These are phyloP conservation scores for Pachydiplax longipennis DNA, from an alignment of 2,888 invertebrate genomes.

Conservation along the genomic window DNA sequence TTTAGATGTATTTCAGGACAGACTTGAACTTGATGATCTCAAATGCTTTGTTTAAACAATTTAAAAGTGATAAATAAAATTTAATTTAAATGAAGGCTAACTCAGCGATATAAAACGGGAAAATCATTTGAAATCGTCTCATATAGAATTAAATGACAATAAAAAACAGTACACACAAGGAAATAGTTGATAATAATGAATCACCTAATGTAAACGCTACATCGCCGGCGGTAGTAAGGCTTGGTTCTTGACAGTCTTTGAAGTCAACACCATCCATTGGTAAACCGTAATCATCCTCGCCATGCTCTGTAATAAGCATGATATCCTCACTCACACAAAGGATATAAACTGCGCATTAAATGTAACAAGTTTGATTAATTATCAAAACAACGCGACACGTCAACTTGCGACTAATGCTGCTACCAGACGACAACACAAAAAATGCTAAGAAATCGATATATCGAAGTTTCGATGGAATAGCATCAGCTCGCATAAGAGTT, in stretches of 20 bases:
- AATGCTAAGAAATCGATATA: neutral
- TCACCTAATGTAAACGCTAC: slow-evolving; percentile 13
- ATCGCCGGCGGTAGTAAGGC: neutral
- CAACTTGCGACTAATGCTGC: neutral
- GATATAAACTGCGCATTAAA: neutral
- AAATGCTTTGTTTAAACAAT: no score
- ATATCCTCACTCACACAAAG: neutral
- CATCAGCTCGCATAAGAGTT: no score
- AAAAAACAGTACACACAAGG: neutral
- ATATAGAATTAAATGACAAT: neutral
- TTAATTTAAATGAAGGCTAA: no score
- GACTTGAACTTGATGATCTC: no score
- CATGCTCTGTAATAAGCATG: slow-evolving; percentile 31
- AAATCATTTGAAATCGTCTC: neutral
- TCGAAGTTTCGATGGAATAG: neutral
- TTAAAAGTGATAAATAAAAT: no score
- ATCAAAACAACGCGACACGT: neutral
- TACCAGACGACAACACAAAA: slow-evolving; percentile 10
- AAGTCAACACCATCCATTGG: slow-evolving; percentile 32
- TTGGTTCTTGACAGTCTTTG: neutral
- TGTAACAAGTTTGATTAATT: neutral
- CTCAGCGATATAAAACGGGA: neutral
- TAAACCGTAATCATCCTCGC: slow-evolving; percentile 27
- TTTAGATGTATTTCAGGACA: no score
- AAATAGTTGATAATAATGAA: no score